A percentile compares a stretch with the other conserved stretches of the same genome.
Conservation (phyloP, 2,113 vertebrate genomes). For the Apus apus region DNA sequence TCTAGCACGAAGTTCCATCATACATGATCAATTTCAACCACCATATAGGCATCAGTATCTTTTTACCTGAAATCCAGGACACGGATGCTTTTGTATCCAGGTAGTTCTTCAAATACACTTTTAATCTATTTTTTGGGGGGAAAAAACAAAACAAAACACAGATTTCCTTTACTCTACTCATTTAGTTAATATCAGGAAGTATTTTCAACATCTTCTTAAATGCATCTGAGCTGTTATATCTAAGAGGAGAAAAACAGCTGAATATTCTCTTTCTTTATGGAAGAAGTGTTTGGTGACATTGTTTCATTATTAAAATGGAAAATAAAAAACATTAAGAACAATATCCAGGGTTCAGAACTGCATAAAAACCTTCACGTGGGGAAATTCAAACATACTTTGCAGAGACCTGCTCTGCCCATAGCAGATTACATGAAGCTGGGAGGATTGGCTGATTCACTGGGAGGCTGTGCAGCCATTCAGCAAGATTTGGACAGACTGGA, state of each 20-base stretch:
- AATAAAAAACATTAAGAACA: not conserved
- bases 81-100: constrained; percentile 86
- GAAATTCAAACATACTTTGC: not conserved
- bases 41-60: not conserved
- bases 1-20: not conserved
- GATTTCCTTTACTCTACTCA: not conserved
- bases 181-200: not conserved
- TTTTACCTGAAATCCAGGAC: constrained; percentile 89
- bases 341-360: not conserved
- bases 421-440: not conserved
- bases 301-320: not conserved
- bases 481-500: too few species aligned
- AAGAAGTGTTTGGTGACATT: not conserved
- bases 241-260: not conserved
- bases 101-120: constrained; percentile 82
- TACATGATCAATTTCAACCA: not conserved
- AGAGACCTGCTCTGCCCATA: not conserved
- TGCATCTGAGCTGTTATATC: not conserved
- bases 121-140: constrained; percentile 80
- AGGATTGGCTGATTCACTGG: too few species aligned
- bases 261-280: not conserved
- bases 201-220: not conserved
- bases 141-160: not conserved
- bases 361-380: not conserved
- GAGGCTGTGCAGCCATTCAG: too few species aligned